These are phyloP conservation scores for Microchrysa polita DNA, from an alignment of 2,888 invertebrate genomes.

Conservation along the genomic window DNA sequence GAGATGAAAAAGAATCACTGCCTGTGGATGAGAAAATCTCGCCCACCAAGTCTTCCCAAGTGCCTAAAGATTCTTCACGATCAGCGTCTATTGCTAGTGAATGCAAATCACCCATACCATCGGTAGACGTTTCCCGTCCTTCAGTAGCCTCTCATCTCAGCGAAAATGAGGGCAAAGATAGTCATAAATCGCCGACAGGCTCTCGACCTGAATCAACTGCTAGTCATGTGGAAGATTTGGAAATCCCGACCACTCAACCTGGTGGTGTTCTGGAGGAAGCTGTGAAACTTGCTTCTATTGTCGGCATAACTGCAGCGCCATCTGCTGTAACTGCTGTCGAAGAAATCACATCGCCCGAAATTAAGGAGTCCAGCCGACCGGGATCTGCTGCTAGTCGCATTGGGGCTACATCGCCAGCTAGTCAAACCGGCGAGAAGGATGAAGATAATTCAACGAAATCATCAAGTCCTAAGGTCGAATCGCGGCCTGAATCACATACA, in stretches of 20 bases:
- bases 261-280: slow-evolving; percentile 3
- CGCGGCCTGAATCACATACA: slow-evolving; percentile 44
- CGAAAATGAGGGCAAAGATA: not conserved
- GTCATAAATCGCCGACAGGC: slow-evolving; percentile 48
- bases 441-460: not conserved
- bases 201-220: slow-evolving; percentile 52
- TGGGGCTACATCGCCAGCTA: slow-evolving; percentile 20
- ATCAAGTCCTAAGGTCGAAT: slow-evolving; percentile 46
- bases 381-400: slow-evolving; percentile 50
- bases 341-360: slow-evolving; percentile 34
- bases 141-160: slow-evolving; percentile 47
- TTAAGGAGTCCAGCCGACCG: slow-evolving; percentile 27
- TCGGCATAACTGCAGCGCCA: slow-evolving; percentile 20
- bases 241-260: not conserved
- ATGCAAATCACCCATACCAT: slow-evolving; percentile 37
- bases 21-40: not conserved
- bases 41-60: slow-evolving; percentile 9
- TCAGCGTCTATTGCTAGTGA: slow-evolving; percentile 37
- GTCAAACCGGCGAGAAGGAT: not conserved
- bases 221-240: slow-evolving; percentile 3
- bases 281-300: slow-evolving; percentile 19
- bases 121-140: slow-evolving; percentile 50
- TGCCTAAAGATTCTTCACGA: slow-evolving; percentile 36
- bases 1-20: slow-evolving; percentile 39
- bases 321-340: slow-evolving; percentile 28